These are phyloP conservation scores for Gryllus bimaculatus DNA, from an alignment of 1,140 invertebrate species.

Conservation along the genomic window DNA sequence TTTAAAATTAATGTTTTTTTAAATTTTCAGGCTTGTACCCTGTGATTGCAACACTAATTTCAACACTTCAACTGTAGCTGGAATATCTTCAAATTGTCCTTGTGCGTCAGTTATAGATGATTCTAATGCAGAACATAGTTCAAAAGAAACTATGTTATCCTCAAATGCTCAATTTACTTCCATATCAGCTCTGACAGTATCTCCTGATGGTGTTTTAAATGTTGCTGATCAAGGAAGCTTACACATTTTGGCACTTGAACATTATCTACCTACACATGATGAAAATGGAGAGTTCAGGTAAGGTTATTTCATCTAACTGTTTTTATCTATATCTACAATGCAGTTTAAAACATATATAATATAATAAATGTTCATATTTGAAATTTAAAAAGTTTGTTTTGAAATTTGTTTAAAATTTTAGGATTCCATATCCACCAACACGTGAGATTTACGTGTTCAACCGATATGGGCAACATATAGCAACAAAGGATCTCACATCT, in stretches of 20 bases:
- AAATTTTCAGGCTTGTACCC: slow-evolving; percentile 15
- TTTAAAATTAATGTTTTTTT: neutral
- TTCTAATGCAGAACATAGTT: slow-evolving; percentile 51
- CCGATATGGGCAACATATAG: slow-evolving; percentile 87
- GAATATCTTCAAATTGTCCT: slow-evolving; percentile 23
- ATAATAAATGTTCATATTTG: neutral
- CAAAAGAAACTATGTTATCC: slow-evolving; percentile 70
- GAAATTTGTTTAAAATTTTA: slow-evolving; percentile 27
- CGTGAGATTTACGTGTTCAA: slow-evolving; percentile 93
- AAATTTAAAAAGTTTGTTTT: neutral
- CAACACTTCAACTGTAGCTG: slow-evolving; percentile 33
- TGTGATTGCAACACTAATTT: slow-evolving; percentile 45
- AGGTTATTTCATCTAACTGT: neutral
- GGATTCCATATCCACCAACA: slow-evolving; percentile 81
- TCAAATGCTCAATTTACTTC: slow-evolving; percentile 84
- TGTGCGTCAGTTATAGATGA: slow-evolving; percentile 23
- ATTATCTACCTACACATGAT: slow-evolving; percentile 80
- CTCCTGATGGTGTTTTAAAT: slow-evolving; percentile 87
- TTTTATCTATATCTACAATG: neutral
- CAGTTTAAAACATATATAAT: neutral
- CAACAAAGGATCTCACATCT: slow-evolving; percentile 85
- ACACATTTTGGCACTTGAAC: slow-evolving; percentile 80
- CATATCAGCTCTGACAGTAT: slow-evolving; percentile 84
- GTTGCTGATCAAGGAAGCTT: slow-evolving; percentile 88
- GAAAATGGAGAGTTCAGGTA: slow-evolving; percentile 72